Base-by-base conservation (phyloP, 2,113 vertebrate genomes). In the Colius striatus region DNA sequence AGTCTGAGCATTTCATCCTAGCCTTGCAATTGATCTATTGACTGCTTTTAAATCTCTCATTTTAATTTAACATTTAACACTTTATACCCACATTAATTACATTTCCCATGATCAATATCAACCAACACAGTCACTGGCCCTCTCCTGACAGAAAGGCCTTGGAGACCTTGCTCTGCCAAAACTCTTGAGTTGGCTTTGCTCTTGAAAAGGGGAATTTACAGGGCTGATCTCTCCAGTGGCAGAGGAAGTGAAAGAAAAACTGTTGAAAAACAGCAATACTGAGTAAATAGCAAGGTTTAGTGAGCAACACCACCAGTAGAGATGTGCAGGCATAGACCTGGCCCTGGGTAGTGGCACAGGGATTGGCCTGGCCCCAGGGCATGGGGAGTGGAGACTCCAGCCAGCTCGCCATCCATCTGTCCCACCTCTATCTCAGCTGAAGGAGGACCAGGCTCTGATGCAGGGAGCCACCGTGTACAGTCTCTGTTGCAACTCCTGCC, bases 31-130 rank as follows among this genome's bases (percentile, higher is more conserved):
- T 90, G 93, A 97, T 91, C 94, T 87, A 95, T 77, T 1, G 60
- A 91, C 83, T 92, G 92, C 55, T 84, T 92, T 86, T 91, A 95
- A 94, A 93, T 90, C 93, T 84, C 85, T 36, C 82, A 36, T 92
- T 93, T 97, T 81, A 95, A 96, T 77, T 93, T 71, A 91, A 80
- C 84, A 53, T 88, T 95, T 95, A 95, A 88, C 93, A 93, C 88
- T 94, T 96, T 43, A 88, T 67, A 75, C n/a, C 19, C 1, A 0
- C 76, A 83, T 88, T 97, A 95, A 96, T 94, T 94, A 84, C 84
- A 74, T 67, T 80, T 85, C 61, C 72, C 61, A 9, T 50, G 41
- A 86, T 87, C 82, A 5, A 68, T 83, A 91, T 60, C 86, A 94
- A 77, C 65, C 65, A 76, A 83, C 34, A 51, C 43, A 0, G 0